A percentile compares a stretch with the other conserved stretches of the same genome.
These are phyloP conservation scores for Xylophagus ater DNA, from an alignment of 2,888 invertebrate species.

Conservation along the genomic window DNA sequence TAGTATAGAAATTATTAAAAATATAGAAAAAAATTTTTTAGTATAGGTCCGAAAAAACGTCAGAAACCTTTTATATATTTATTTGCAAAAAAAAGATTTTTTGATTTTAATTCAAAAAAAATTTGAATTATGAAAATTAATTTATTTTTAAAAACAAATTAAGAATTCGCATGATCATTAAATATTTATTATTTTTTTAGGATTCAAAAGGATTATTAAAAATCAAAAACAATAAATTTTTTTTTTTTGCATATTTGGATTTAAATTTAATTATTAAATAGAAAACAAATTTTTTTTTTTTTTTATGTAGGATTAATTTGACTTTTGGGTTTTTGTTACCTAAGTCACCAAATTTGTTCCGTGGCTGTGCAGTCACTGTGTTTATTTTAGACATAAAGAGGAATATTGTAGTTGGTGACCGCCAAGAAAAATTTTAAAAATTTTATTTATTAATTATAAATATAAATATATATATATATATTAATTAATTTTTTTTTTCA, in stretches of 20 bases:
- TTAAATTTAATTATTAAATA: background rate
- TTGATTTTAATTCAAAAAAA: too few species aligned
- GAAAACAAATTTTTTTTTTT: background rate
- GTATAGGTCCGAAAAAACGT: too few species aligned
- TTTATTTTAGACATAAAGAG: slow-evolving; percentile 20
- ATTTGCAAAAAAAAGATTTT: too few species aligned
- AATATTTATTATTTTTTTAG: too few species aligned
- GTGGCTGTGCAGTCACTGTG: slow-evolving; percentile 57
- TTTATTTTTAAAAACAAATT: too few species aligned
- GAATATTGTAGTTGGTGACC: slow-evolving; percentile 9
- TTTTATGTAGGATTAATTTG: too few species aligned
- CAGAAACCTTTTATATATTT: too few species aligned
- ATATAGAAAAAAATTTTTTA: too few species aligned
- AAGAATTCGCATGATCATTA: too few species aligned
- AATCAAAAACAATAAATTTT: background rate
- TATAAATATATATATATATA: slow-evolving; percentile 4
- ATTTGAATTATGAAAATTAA: too few species aligned
- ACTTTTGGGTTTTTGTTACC: slow-evolving; percentile 46
- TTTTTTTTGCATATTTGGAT: background rate
- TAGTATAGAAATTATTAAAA: too few species aligned
- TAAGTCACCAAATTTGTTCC: slow-evolving; percentile 59
- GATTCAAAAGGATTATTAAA: too few species aligned
- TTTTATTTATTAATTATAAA: background rate
- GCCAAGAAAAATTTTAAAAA: slow-evolving; percentile 14
- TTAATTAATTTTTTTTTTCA: background rate